These are phyloP conservation scores for Forficula auricularia DNA, from an alignment of 1,140 invertebrate genomes.

Conservation along the genomic window DNA sequence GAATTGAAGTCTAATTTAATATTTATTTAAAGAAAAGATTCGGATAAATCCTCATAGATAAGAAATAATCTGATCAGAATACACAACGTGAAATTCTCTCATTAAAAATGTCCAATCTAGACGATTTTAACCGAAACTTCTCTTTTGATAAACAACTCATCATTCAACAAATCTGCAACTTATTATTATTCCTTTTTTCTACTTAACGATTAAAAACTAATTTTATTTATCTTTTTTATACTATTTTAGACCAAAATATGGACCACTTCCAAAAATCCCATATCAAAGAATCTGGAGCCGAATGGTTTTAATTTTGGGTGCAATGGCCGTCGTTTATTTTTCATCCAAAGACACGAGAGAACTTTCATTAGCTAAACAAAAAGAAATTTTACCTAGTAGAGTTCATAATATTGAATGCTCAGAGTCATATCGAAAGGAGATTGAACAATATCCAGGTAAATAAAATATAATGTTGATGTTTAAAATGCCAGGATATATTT, in stretches of 20 bases:
- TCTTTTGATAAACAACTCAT: too few species aligned
- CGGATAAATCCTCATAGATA: too few species aligned
- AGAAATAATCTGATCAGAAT: too few species aligned
- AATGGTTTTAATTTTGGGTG: conserved; percentile 29
- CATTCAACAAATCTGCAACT: too few species aligned
- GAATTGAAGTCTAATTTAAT: too few species aligned
- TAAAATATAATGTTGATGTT: not conserved
- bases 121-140: too few species aligned
- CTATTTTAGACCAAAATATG: conserved; percentile 8
- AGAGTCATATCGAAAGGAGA: conserved; percentile 33
- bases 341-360: conserved; percentile 39
- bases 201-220: too few species aligned
- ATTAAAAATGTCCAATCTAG: too few species aligned
- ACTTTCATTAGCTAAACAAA: conserved; percentile 39
- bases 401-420: conserved; percentile 42
- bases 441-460: conserved; percentile 28
- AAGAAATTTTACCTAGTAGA: conserved; percentile 36
- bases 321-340: conserved; percentile 42
- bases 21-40: too few species aligned
- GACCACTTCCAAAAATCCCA: conserved; percentile 9
- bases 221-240: too few species aligned
- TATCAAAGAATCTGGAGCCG: conserved; percentile 17
- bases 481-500: not conserved
- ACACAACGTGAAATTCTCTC: too few species aligned
- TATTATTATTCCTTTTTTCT: too few species aligned